These are phyloP conservation scores for Bagarius yarrelli DNA, from an alignment of 2,113 vertebrate genomes.

Conservation along the genomic window DNA sequence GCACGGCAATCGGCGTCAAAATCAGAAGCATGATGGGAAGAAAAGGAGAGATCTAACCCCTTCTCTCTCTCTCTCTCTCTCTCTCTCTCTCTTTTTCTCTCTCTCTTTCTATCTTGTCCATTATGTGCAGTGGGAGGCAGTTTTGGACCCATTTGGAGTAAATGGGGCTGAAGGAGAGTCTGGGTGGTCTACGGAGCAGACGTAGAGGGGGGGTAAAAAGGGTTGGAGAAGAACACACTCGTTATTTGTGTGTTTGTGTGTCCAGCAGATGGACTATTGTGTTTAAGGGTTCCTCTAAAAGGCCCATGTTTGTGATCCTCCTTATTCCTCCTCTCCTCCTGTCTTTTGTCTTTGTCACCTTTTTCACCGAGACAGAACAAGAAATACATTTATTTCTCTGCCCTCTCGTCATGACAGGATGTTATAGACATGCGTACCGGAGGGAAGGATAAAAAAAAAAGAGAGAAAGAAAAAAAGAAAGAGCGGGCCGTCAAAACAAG, in stretches of 20 bases:
- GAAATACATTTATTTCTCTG: slow-evolving; percentile 39
- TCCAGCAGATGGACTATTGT: slow-evolving; percentile 77
- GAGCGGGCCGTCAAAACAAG: slow-evolving; percentile 57
- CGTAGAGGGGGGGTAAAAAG: slow-evolving; percentile 26
- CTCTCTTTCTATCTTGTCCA: not conserved
- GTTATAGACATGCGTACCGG: not conserved
- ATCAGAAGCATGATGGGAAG: slow-evolving; percentile 19
- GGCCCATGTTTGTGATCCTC: slow-evolving; percentile 53
- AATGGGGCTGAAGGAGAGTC: slow-evolving; percentile 63
- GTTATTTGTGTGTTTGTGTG: slow-evolving; percentile 9
- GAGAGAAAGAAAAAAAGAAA: slow-evolving; percentile 16
- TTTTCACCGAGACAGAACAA: slow-evolving; percentile 50
- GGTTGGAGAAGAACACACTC: slow-evolving; percentile 39
- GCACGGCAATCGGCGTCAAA: not conserved
- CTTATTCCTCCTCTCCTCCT: slow-evolving; percentile 62
- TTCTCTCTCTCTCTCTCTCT: slow-evolving; percentile 5
- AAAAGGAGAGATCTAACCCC: slow-evolving; percentile 13
- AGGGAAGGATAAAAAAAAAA: not conserved
- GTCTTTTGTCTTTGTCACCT: slow-evolving; percentile 61
- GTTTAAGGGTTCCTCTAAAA: slow-evolving; percentile 63
- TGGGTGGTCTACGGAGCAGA: slow-evolving; percentile 75
- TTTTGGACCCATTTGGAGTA: slow-evolving; percentile 51
- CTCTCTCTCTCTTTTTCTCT: slow-evolving; percentile 2
- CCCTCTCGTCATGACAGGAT: slow-evolving; percentile 13
- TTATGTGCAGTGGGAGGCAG: slow-evolving; percentile 21